Evolutionary conservation across 2,888 invertebrate species (phyloP).

Genomic region (Drosophila seclusa): DNA sequence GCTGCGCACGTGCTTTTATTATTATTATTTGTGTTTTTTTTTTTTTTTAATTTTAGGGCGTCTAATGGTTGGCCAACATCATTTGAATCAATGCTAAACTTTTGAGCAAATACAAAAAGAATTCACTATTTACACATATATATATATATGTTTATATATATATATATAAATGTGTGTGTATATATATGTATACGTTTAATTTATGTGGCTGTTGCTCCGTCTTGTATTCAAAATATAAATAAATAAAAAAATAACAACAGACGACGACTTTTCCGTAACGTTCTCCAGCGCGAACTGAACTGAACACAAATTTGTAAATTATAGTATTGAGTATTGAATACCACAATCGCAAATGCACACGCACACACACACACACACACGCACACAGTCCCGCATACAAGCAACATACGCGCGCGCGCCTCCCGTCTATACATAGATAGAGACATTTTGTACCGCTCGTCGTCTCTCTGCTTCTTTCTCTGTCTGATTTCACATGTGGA

Average conservation of each 20-base stretch:
- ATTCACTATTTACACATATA: constrained; percentile 10
- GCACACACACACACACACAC: constrained; percentile 1
- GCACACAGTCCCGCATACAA: neutral
- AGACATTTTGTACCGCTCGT: neutral
- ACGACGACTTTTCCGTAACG: constrained; percentile 75
- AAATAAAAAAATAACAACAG: constrained; percentile 46
- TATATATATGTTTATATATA: constrained; percentile 6
- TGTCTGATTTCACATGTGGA: constrained; percentile 38
- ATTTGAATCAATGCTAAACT: constrained; percentile 22
- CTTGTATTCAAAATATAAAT: constrained; percentile 22
- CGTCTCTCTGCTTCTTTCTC: constrained; percentile 7
- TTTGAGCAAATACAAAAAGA: constrained; percentile 23
- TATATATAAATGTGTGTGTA: constrained; percentile 12
- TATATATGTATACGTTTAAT: constrained; percentile 15
- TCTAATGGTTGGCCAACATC: constrained; percentile 6
- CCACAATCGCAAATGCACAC: constrained; percentile 36
- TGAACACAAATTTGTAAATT: constrained; percentile 71
- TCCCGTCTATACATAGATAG: neutral
- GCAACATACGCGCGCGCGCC: neutral
- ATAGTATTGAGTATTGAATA: constrained; percentile 74
- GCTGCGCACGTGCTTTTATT: constrained; percentile 17
- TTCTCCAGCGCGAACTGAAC: constrained; percentile 77
- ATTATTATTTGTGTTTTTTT: neutral
- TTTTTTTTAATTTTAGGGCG: neutral
- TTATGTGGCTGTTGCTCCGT: constrained; percentile 13